A percentile compares a stretch with the other conserved stretches of the same genome.
Evolutionary conservation across 2,797 vertebrate species (phyloP).

Genomic region (Xiphorhynchus erythropygius): DNA sequence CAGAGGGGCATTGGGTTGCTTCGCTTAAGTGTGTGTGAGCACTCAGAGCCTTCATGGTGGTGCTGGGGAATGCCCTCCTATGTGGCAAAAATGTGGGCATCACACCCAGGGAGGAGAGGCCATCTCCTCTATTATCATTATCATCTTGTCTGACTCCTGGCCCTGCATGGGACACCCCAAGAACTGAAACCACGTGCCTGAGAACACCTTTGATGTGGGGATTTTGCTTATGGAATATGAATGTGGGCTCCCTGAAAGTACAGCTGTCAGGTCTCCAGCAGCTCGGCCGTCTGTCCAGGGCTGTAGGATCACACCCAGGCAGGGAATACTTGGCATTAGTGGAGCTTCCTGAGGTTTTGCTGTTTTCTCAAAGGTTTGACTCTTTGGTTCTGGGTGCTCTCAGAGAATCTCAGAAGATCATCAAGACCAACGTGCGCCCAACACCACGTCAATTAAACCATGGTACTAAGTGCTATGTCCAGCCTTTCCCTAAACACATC

Average conservation of each 20-base stretch:
- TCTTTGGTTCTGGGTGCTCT: neutral
- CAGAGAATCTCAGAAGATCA: neutral
- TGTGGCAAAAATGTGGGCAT: neutral
- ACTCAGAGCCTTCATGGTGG: neutral
- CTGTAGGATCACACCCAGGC: rapidly evolving
- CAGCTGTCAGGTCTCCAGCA: neutral
- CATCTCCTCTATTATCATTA: rapidly evolving
- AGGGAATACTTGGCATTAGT: no score
- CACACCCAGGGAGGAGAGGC: rapidly evolving
- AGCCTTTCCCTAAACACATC: neutral
- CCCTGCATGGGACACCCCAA: neutral
- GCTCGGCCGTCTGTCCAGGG: neutral
- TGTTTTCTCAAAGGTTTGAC: neutral
- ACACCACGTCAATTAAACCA: neutral
- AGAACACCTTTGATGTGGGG: neutral
- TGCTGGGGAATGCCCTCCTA: rapidly evolving
- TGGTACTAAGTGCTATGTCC: rapidly evolving
- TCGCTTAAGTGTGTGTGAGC: rapidly evolving
- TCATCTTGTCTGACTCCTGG: neutral
- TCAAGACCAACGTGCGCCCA: neutral
- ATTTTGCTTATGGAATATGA: neutral
- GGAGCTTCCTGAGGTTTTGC: neutral
- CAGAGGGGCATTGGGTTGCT: rapidly evolving
- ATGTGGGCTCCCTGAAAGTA: neutral
- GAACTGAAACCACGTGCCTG: neutral